phyloP scores from a whole-genome alignment of 2,113 vertebrate species.

The Seriola quinqueradiata region DNA sequence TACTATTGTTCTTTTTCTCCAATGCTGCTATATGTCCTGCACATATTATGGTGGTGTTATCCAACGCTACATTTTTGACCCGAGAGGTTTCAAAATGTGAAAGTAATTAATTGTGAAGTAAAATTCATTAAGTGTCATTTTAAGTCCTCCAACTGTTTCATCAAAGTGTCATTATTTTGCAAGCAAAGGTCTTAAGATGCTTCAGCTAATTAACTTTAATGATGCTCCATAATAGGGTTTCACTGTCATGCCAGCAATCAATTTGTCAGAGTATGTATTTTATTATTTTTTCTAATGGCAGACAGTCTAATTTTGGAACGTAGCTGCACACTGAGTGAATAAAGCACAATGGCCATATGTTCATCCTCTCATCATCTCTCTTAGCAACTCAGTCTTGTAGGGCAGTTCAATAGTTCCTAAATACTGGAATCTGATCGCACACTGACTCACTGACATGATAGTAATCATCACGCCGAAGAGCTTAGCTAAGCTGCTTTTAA shows the following conservation, averaged over 20 bases:
- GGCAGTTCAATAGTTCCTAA: slow-evolving; percentile 50
- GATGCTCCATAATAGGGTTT: slow-evolving; percentile 49
- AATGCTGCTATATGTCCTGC: neutral
- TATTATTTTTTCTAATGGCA: slow-evolving; percentile 21
- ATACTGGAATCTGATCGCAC: slow-evolving; percentile 59
- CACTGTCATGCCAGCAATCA: slow-evolving; percentile 48
- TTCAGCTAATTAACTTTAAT: slow-evolving; percentile 61
- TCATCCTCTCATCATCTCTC: slow-evolving; percentile 28
- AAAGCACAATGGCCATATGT: slow-evolving; percentile 18
- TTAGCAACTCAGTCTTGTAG: slow-evolving; percentile 33
- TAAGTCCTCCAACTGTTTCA: slow-evolving; percentile 32
- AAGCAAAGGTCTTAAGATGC: slow-evolving; percentile 51
- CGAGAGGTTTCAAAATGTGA: slow-evolving; percentile 7
- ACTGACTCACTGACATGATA: slow-evolving; percentile 34
- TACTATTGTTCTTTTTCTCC: neutral
- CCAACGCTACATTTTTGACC: neutral
- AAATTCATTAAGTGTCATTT: slow-evolving; percentile 46
- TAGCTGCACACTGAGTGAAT: slow-evolving; percentile 14
- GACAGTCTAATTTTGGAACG: slow-evolving; percentile 17
- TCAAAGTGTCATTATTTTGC: slow-evolving; percentile 59
- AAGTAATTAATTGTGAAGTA: slow-evolving; percentile 33
- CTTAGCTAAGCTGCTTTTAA: slow-evolving; percentile 69
- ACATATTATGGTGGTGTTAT: neutral
- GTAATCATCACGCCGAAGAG: slow-evolving; percentile 63
- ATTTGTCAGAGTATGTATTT: slow-evolving; percentile 50